Base-by-base conservation (phyloP, 1,140 invertebrate species). In the Diachasmimorpha longicaudata region DNA sequence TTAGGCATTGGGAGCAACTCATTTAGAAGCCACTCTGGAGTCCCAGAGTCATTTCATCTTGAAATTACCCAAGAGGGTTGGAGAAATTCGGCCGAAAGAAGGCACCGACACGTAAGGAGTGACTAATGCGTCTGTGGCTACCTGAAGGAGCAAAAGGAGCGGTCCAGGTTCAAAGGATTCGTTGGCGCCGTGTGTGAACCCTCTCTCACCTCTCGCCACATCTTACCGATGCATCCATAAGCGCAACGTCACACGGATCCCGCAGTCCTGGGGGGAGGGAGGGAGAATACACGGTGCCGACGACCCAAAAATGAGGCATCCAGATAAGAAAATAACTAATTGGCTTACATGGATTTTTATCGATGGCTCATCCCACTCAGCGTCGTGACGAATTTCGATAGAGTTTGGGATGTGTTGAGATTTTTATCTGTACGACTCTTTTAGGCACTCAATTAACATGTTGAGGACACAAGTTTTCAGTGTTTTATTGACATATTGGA, bases 81-180 rank as follows among this genome's bases (percentile, higher is more conserved):
- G 39, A 58, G 52, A 63, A 67, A 19, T 25, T 37, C 72, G n/a
- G 16, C 21, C n/a, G 42, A 52, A 63, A 42, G 52, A 73, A 73
- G 46, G 19, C n/a, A 52, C 21, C 48, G 52, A 66, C 55, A 68
- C 14, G 75, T 80, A 82, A 85, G 82, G 81, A 88, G 87, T 88
- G 87, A 89, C 87, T 89, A 89, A 89, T 89, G 87, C 84, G 87
- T 89, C 87, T 89, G 85, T 84, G 84, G 87, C 88, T 89, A 89
- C 88, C 88, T 89, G 87, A 88, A 89, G 83, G 86, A 87, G 76
- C 77, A 70, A 81, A 77, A 81, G 80, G 76, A 72, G 87, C 87
- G 87, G 87, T 83, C 55, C 52, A 84, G 81, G 85, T 82, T 89
- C 88, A 89, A 89, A 89, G 88, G 83, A 87, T 82, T 82, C 74